Base-by-base conservation (phyloP, 2,113 vertebrate genomes). In the Ctenodactylus gundi region DNA sequence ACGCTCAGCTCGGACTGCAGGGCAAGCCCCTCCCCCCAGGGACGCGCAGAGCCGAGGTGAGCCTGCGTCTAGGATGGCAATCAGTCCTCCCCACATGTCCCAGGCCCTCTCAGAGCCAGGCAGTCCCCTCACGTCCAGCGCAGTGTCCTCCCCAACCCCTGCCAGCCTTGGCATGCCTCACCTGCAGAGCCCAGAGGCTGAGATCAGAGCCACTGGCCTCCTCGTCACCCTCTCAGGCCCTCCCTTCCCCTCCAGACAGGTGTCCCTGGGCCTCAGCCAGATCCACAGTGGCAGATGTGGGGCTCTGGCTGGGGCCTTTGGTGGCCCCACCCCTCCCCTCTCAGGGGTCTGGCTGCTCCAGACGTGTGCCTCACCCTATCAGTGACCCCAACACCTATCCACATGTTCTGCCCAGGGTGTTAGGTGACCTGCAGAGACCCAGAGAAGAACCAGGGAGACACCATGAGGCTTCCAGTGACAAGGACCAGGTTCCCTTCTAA, bases 81-180 rank as follows among this genome's bases (percentile, higher is more conserved):
- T 49, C 34, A 5, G 25, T 27, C 51, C 51, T 10, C 29, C 1
- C 0, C 0, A 18, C 36, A 2, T 41, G 44, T 31, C n/a, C n/a
- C 10, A 75, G 10, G 46, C 17, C 31, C 23, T 11, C 68, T 57
- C n/a, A 6, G 41, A 72, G 36, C 31, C 0, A 58, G 14, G 31
- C 39, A 25, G 9, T 18, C n/a, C 49, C 49, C 9, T 11, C 2
- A 39, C 4, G 60, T 17, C 51, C 36, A 23, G 23, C 14, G 29
- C 29, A 12, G n/a, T 3, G 6, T 20, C 84, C 62, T 76, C 83
- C 53, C 60, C 77, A 49, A 20, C 31, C 27, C 10, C 83, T 10
- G 13, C 60, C 84, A 29, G 25, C 29, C 6, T 3, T 1, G 49
- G 41, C 39, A 41, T 44, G 1, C n/a, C 0, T 49, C 46, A 10